These are phyloP conservation scores for Anthonomus grandis DNA, from an alignment of 1,140 invertebrate species.

Conservation along the genomic window DNA sequence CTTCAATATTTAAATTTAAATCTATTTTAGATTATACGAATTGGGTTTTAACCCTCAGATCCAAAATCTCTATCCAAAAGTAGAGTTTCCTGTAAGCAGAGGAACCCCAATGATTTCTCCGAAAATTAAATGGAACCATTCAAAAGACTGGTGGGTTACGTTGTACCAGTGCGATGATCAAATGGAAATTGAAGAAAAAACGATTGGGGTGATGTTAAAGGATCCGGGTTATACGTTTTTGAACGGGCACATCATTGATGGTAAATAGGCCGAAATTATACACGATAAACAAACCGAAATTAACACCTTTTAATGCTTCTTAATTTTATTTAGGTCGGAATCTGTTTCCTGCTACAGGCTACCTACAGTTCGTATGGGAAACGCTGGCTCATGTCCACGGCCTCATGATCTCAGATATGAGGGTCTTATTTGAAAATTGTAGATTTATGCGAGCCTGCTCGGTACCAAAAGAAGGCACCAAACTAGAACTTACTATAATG, in stretches of 20 bases:
- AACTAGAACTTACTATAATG: slow-evolving; percentile 73
- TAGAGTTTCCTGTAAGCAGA: slow-evolving; percentile 58
- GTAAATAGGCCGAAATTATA: slow-evolving; percentile 41
- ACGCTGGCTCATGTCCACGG: slow-evolving; percentile 74
- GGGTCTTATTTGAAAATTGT: slow-evolving; percentile 84
- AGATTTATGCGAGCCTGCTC: slow-evolving; percentile 79
- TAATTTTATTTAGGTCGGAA: slow-evolving; percentile 61
- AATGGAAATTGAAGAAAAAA: slow-evolving; percentile 53
- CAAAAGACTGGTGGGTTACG: slow-evolving; percentile 47
- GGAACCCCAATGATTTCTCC: slow-evolving; percentile 62
- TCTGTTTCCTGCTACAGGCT: slow-evolving; percentile 87
- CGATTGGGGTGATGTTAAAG: slow-evolving; percentile 55
- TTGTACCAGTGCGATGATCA: slow-evolving; percentile 25
- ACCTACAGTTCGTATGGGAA: slow-evolving; percentile 82
- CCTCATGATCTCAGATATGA: slow-evolving; percentile 65
- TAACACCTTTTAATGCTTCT: not conserved
- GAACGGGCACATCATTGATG: slow-evolving; percentile 83
- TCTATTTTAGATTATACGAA: slow-evolving; percentile 56
- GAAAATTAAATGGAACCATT: slow-evolving; percentile 65
- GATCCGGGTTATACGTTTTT: slow-evolving; percentile 74
- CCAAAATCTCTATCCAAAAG: slow-evolving; percentile 54
- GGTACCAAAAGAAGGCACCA: slow-evolving; percentile 67
- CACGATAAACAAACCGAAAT: not conserved
- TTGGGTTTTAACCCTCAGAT: slow-evolving; percentile 56
- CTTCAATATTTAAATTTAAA: not conserved